Conservation (phyloP, 2,797 vertebrate species). For the Centroberyx gerrardi region DNA sequence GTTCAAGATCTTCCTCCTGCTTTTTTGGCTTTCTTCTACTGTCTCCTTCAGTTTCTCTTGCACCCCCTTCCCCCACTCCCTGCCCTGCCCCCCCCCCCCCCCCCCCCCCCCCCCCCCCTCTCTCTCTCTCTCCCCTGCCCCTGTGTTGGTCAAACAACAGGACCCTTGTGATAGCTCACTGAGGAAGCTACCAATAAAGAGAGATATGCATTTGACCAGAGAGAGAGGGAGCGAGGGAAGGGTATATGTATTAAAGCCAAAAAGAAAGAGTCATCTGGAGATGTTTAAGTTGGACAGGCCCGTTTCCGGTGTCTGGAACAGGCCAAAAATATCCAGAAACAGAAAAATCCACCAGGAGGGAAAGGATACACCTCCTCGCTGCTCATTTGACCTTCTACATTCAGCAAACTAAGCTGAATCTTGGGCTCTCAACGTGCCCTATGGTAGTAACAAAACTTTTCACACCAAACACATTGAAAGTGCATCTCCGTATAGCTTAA, state of each 20-base stretch:
- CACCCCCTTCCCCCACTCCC: constrained; percentile 26
- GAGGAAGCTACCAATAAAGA: constrained; percentile 83
- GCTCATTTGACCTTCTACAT: constrained; percentile 70
- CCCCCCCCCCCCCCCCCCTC: constrained; percentile 17
- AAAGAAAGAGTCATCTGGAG: constrained; percentile 84
- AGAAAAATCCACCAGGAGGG: constrained; percentile 68
- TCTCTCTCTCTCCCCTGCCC: constrained; percentile 19
- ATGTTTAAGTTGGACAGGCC: constrained; percentile 86
- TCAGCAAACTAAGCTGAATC: constrained; percentile 64
- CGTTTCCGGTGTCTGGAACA: constrained; percentile 84
- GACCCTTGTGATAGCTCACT: constrained; percentile 77
- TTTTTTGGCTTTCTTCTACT: constrained; percentile 18
- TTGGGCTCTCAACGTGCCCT: constrained; percentile 28
- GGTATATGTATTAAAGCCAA: constrained; percentile 73
- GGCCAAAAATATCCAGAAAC: constrained; percentile 82
- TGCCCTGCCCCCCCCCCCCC: constrained; percentile 27
- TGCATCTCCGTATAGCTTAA: constrained; percentile 39
- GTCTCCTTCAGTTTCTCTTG: constrained; percentile 31
- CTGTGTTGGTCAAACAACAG: constrained; percentile 74
- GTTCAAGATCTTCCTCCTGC: constrained; percentile 51
- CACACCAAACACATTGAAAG: constrained; percentile 47
- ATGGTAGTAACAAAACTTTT: constrained; percentile 21
- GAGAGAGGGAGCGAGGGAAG: constrained; percentile 51
- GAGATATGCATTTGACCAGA: constrained; percentile 73
- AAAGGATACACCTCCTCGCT: constrained; percentile 68